Conservation (phyloP, 2,113 vertebrate species). For the Nymphicus hollandicus region DNA sequence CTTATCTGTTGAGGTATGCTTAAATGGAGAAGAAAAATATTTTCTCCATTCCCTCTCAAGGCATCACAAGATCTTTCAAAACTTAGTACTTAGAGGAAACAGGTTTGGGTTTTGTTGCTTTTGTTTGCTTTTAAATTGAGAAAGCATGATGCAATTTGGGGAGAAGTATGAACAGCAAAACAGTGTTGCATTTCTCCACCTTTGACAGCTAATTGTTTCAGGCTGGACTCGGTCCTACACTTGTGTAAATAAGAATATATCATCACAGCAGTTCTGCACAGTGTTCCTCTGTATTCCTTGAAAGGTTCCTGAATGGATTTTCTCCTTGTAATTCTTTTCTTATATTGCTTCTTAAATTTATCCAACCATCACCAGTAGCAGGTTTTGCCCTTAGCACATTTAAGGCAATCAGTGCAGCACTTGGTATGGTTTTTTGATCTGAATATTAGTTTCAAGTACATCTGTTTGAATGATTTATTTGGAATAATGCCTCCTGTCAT, state of each 20-base stretch:
- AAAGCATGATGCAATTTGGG: background rate
- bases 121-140: background rate
- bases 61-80: background rate
- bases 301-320: background rate
- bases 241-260: background rate
- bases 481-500: background rate
- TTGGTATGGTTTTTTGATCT: background rate
- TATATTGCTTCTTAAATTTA: background rate
- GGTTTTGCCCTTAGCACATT: background rate
- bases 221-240: background rate
- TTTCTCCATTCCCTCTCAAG: background rate
- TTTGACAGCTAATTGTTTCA: background rate
- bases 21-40: background rate
- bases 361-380: background rate
- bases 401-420: background rate
- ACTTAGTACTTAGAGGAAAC: background rate
- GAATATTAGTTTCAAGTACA: background rate
- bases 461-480: background rate
- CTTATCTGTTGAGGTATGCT: background rate
- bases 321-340: background rate
- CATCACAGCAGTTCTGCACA: background rate
- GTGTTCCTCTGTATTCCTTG: background rate
- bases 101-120: rapidly evolving
- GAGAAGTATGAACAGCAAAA: background rate
- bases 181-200: background rate